Base-by-base conservation (phyloP, 1,140 invertebrate species). In the Cephus cinctus region DNA sequence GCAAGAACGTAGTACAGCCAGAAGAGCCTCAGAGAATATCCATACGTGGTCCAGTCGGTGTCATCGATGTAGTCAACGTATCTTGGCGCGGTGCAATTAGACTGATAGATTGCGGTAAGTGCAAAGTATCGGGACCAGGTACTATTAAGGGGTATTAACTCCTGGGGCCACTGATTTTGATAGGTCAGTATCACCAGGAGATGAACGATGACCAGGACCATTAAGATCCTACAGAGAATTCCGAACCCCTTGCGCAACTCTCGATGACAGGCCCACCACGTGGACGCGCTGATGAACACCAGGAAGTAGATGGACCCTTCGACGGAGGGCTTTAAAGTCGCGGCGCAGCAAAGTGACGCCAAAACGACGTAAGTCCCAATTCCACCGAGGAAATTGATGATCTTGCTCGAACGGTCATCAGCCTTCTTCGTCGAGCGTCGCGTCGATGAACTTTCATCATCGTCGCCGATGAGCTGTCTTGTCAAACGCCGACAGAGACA, bases 181-280 rank as follows among this genome's bases (percentile, higher is more conserved):
- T 96, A 96, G 1, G 87, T 76, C 54, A 93, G 86, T n/a, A 96
- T 63, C 3, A 83, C 74, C 0, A 85, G 61, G 35, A 94, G 83
- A 63, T 98, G 94, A 11, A 84, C 59, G 2, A 83, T 83, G 54
- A 90, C 84, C 50, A 92, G 82, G 2, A 86, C 65, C 76, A 92
- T 84, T 6, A 94, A 59, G 38, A 86, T 77, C 25, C 84, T 80
- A 57, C 87, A 83, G 25, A 91, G 62, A 21, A 87, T 76, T 0
- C 86, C 87, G 65, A 94, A 96, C 1, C 81, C 84, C 47, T 81
- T 80, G 47, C 79, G 78, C 44, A 91, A 69, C 32, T 89, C 84
- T 48, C 85, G 84, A 64, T 89, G 89, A 59, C 88, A 87, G 12
- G 91, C 85, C 90, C 94, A 94, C 77, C 90, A 92, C 0, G 94